Evolutionary conservation across 2,888 invertebrate genomes (phyloP).

Genomic region (Dryobota labecula): DNA sequence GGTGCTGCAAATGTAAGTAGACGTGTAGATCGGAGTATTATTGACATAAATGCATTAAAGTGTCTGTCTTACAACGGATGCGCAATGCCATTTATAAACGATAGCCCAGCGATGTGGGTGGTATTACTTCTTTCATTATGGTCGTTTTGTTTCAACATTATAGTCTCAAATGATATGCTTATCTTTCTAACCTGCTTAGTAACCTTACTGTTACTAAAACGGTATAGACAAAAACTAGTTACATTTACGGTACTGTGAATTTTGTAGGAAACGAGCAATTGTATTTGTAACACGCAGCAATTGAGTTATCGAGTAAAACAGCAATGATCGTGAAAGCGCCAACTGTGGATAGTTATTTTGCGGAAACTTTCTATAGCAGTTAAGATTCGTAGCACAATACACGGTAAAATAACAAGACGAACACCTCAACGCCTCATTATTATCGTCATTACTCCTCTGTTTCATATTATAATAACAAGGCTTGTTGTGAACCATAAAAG

Average conservation of each 20-base stretch:
- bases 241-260: constrained; percentile 53
- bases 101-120: constrained; percentile 81
- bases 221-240: constrained; percentile 30
- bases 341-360: constrained; percentile 72
- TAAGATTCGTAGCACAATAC: constrained; percentile 71
- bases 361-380: constrained; percentile 77
- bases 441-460: constrained; percentile 46
- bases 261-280: constrained; percentile 65
- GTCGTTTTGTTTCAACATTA: constrained; percentile 51
- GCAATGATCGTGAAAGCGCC: constrained; percentile 78
- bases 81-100: constrained; percentile 83
- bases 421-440: constrained; percentile 61
- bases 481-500: constrained; percentile 34
- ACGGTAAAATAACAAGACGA: constrained; percentile 60
- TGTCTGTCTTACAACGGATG: constrained; percentile 82
- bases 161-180: constrained; percentile 25
- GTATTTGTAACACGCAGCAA: constrained; percentile 66
- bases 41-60: constrained; percentile 80
- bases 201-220: neutral
- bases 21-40: constrained; percentile 72
- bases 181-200: constrained; percentile 1
- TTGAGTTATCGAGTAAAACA: constrained; percentile 73
- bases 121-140: constrained; percentile 72
- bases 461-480: constrained; percentile 24
- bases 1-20: constrained; percentile 56